phyloP scores from a whole-genome alignment of 2,797 vertebrate genomes.

The Diceros bicornis region DNA sequence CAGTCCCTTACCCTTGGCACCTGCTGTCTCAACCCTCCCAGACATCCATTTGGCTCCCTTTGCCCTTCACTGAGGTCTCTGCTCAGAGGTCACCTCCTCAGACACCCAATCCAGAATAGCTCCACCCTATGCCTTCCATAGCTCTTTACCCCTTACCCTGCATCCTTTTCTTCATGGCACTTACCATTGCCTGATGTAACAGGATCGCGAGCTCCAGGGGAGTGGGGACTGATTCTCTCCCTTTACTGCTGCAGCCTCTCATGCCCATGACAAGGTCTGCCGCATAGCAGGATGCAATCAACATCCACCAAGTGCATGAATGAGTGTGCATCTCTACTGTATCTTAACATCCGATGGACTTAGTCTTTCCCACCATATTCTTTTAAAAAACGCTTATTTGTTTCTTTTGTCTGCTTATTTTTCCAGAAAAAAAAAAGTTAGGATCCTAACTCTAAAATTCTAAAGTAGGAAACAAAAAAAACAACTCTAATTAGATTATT shows the following conservation, averaged over 20 bases:
- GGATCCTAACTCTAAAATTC: neutral
- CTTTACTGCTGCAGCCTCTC: too few relatives aligned
- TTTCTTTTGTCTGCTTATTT: neutral
- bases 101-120: neutral
- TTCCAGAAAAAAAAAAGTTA: neutral
- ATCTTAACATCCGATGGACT: neutral
- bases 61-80: neutral
- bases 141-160: neutral
- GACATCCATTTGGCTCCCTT: neutral
- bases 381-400: neutral
- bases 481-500: neutral
- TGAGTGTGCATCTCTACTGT: accelerated
- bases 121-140: accelerated
- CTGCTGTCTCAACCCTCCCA: neutral
- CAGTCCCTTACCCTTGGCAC: neutral
- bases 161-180: neutral
- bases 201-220: neutral
- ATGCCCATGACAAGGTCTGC: neutral
- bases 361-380: neutral
- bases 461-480: neutral
- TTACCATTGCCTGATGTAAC: accelerated
- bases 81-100: neutral
- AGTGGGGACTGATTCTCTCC: neutral
- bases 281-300: neutral
- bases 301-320: too few relatives aligned